Conservation (phyloP, 2,113 vertebrate genomes). For the Cisticola juncidis region DNA sequence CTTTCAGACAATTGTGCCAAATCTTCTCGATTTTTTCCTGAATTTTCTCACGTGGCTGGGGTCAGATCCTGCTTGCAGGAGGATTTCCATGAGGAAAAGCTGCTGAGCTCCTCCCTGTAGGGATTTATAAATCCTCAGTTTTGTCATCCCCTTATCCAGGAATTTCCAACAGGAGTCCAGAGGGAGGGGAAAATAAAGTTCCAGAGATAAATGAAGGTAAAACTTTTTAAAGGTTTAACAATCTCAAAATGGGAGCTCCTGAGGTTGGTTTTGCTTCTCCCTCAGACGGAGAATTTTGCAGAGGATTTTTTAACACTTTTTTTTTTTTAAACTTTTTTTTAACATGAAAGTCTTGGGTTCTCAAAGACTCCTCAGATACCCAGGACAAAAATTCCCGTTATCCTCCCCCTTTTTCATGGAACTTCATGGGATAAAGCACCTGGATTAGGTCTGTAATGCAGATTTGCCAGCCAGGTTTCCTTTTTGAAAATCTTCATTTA, state of each 20-base stretch:
- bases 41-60: neutral
- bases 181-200: neutral
- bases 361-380: constrained; percentile 27
- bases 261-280: neutral
- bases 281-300: neutral
- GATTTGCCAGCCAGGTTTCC: neutral
- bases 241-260: constrained; percentile 9
- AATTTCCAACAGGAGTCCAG: neutral
- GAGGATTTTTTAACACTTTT: constrained; percentile 25
- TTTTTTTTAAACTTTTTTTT: no score
- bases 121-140: neutral
- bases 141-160: neutral
- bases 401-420: neutral
- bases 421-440: neutral
- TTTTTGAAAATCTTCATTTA: neutral
- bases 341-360: constrained; percentile 16
- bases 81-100: neutral
- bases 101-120: neutral
- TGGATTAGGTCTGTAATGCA: neutral
- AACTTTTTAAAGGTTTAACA: constrained; percentile 30
- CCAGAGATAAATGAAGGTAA: neutral
- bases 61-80: neutral
- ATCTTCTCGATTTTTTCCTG: neutral
- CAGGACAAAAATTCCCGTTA: constrained; percentile 19
- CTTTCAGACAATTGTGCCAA: neutral